phyloP scores from a whole-genome alignment of 35 echinoderm and acorn worm species.

The Apostichopus parvimensis region DNA sequence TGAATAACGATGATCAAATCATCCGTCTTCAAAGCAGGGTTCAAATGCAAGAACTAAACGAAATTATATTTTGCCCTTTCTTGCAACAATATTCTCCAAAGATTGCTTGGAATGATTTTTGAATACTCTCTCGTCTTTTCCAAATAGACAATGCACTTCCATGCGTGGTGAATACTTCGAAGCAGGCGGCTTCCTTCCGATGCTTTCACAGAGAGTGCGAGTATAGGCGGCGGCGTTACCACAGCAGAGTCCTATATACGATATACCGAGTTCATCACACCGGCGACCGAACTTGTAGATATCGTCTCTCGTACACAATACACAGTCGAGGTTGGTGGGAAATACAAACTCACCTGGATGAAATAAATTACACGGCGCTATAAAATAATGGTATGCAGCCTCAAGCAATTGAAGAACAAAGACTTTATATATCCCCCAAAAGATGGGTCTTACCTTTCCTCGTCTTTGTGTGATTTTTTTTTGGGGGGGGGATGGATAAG shows the following conservation, averaged over 20 bases:
- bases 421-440: too few species aligned
- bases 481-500: too few species aligned
- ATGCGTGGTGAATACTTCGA: slow-evolving; percentile 65
- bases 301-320: slow-evolving; percentile 40
- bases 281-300: slow-evolving; percentile 64
- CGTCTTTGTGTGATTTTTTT: too few species aligned
- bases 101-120: not conserved
- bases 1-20: too few species aligned
- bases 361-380: too few species aligned
- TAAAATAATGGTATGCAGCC: too few species aligned
- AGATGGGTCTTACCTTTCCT: too few species aligned
- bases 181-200: slow-evolving; percentile 64
- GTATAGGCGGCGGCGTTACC: slow-evolving; percentile 70
- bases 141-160: slow-evolving; percentile 66
- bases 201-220: not conserved
- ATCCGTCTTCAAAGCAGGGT: too few species aligned
- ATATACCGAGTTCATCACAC: slow-evolving; percentile 46
- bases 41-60: too few species aligned
- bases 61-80: too few species aligned
- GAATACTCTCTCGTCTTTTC: slow-evolving; percentile 14
- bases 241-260: slow-evolving; percentile 70
- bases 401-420: too few species aligned
- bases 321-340: slow-evolving; percentile 61
- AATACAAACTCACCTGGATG: slow-evolving; percentile 30
- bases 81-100: too few species aligned